Base-by-base conservation (phyloP, 2,888 invertebrate species). In the Harpalus rubripes region DNA sequence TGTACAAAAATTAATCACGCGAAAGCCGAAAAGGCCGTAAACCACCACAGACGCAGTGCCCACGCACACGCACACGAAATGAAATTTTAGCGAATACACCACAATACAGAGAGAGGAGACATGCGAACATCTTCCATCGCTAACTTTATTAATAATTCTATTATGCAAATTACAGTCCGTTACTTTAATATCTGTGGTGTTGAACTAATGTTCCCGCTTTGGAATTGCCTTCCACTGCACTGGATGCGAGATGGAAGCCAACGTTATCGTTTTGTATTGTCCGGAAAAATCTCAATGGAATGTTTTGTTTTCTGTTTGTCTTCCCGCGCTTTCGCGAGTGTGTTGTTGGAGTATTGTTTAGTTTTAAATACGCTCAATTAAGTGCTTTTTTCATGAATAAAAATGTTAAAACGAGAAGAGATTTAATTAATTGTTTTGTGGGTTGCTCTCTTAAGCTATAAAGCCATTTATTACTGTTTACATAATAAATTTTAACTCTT, bases 1-100 rank as follows among this genome's bases (percentile, higher is more conserved):
- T 81, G 81, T 68, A 81, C 81, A 81, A 81, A 81, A 81, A 65
- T 81, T 81, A 81, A 81, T 81, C 81, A 81, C 81, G 81, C 68
- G 81, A 68, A 68, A 81, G 81, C 81, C 68, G 81, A 81, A 68
- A 81, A 56, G 56, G 52, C 65, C 81, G 65, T 81, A 68, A 81
- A 78, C 56, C 78, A 52, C 32, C 78, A 52, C 32, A 68, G 56
- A 18, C 72, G 41, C 72, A 74, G 44, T 44, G 32, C 44, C 32
- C 44, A 74, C 72, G 72, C 44, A 68, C 44, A 74, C 72, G 52
- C 63, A 81, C 22, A 81, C 68, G 8, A 81, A 81, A 68, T 81
- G 65, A 81, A 81, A 81, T 81, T 81, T 68, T 52, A 22, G 10
- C 26, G 81, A 81, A 81, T 52, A 81, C 32, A 32, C 32, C 39